Evolutionary conservation across 1,140 invertebrate species (phyloP).

Genomic region (Psilanteris sp.): DNA sequence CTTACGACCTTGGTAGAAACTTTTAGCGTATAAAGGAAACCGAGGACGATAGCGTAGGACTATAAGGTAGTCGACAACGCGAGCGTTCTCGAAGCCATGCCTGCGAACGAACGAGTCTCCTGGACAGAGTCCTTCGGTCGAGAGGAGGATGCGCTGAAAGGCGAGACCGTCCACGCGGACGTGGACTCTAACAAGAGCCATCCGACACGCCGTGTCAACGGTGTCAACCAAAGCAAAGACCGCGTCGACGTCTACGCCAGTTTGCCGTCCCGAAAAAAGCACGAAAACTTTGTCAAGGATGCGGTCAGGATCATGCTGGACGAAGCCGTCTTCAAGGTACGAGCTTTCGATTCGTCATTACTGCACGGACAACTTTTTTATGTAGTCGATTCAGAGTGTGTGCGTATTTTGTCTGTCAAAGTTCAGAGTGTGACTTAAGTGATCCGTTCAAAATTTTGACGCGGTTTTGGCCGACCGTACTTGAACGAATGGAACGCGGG

Average conservation of each 20-base stretch:
- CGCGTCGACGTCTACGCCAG: constrained; percentile 64
- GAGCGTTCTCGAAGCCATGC: constrained; percentile 66
- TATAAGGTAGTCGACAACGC: constrained; percentile 63
- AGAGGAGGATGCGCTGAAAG: constrained; percentile 24
- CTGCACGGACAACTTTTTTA: too few species aligned
- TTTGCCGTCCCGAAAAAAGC: constrained; percentile 81
- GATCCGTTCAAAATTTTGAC: too few species aligned
- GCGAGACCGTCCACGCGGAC: constrained; percentile 1
- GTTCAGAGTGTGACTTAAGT: too few species aligned
- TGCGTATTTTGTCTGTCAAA: too few species aligned
- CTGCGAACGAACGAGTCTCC: constrained; percentile 67
- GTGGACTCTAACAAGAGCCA: constrained; percentile 7
- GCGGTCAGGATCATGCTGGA: constrained; percentile 86
- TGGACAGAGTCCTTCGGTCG: constrained; percentile 54
- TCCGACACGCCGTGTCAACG: background rate
- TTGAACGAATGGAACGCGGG: too few species aligned
- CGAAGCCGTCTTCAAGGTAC: constrained; percentile 86
- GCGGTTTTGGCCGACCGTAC: too few species aligned
- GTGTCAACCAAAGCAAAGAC: background rate
- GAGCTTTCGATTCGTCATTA: too few species aligned
- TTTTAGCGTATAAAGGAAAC: constrained; percentile 78
- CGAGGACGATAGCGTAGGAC: constrained; percentile 57
- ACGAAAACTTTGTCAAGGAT: constrained; percentile 86
- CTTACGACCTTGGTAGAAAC: constrained; percentile 69
- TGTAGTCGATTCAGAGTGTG: too few species aligned